phyloP scores from a whole-genome alignment of 2,888 invertebrate genomes.

The Ecliptopera silaceata region DNA sequence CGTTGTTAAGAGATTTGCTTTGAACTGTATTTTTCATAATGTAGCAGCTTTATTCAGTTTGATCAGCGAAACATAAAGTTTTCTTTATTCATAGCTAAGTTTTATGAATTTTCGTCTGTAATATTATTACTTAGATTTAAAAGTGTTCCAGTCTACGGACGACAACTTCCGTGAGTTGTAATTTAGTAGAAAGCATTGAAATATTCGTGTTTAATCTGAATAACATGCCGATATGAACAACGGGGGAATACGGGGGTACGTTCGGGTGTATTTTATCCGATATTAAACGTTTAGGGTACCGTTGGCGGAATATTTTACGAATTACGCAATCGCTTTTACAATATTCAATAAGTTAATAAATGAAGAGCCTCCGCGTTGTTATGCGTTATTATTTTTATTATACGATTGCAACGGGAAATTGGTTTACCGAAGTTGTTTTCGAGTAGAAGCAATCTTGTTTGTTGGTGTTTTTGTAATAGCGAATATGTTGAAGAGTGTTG shows the following conservation, averaged over 20 bases:
- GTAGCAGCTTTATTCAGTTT: constrained; percentile 27
- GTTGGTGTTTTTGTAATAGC: neutral
- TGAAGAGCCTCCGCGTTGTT: constrained; percentile 39
- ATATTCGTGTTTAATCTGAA: constrained; percentile 83
- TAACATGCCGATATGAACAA: constrained; percentile 83
- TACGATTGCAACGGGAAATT: constrained; percentile 13
- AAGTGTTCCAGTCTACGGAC: constrained; percentile 54
- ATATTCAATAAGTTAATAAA: constrained; percentile 73
- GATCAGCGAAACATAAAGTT: constrained; percentile 18
- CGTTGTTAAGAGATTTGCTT: constrained; percentile 30
- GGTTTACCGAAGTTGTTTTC: constrained; percentile 1
- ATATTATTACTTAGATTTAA: constrained; percentile 18
- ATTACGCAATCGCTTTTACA: constrained; percentile 72
- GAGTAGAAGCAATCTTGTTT: neutral
- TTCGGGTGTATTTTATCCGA: constrained; percentile 80
- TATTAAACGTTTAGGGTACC: constrained; percentile 80
- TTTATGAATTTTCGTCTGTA: constrained; percentile 12
- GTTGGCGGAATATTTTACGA: constrained; percentile 75
- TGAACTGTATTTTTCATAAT: constrained; percentile 26
- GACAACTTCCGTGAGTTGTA: constrained; percentile 78
- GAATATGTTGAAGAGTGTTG: no score
- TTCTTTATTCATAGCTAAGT: constrained; percentile 8
- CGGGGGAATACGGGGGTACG: constrained; percentile 76
- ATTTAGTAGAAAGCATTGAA: constrained; percentile 83
- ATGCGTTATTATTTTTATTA: constrained; percentile 22